Conservation (phyloP, 2,888 invertebrate species). For the Neoaliturus tenellus region DNA sequence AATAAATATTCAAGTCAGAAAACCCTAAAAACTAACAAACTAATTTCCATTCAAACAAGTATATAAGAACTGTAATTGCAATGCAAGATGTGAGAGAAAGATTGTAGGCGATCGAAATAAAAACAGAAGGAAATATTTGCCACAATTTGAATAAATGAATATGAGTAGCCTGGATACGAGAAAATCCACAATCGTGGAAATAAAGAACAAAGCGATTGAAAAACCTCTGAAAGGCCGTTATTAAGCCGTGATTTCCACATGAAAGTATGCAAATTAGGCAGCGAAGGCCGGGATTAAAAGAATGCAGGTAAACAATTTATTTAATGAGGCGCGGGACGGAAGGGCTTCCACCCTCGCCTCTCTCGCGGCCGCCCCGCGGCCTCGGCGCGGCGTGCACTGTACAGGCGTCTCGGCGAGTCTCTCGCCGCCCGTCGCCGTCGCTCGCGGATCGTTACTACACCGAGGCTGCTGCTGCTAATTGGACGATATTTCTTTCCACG, state of each 20-base stretch:
- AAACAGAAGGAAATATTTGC: no score
- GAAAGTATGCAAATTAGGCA: background rate
- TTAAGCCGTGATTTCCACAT: background rate
- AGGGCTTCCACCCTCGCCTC: slow-evolving; percentile 5
- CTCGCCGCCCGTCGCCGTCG: background rate
- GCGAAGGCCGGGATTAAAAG: background rate
- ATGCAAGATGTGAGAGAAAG: no score
- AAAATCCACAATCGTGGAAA: no score
- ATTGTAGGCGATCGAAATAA: no score
- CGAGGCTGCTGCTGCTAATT: background rate
- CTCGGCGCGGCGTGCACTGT: background rate
- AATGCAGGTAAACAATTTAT: slow-evolving; percentile 29
- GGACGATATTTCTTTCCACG: background rate
- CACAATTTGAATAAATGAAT: no score
- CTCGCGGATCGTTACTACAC: background rate
- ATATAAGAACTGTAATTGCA: no score
- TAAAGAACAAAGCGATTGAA: background rate
- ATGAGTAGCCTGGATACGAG: no score
- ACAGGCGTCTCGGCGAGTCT: background rate
- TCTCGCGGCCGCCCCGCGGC: background rate
- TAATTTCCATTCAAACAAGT: no score
- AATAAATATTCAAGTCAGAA: no score
- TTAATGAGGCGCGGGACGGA: background rate
- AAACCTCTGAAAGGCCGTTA: background rate
- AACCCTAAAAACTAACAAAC: no score